Evolutionary conservation across 2,888 invertebrate genomes (phyloP), one percentile per base, ranked within the genome.

Genomic region (Ceramica pisi): DNA sequence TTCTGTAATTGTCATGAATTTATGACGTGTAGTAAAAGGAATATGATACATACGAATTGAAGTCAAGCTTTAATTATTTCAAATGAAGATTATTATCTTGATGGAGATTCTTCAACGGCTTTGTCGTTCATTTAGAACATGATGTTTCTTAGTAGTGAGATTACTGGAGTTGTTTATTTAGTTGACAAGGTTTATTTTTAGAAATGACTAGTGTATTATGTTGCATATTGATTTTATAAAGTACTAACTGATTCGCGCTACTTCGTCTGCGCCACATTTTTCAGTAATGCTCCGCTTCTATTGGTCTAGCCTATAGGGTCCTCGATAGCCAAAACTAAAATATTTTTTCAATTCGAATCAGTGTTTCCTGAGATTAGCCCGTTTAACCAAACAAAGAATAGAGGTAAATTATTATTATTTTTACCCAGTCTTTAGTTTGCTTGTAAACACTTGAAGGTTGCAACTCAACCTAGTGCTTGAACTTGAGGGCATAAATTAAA

Each of bases 51-150:
- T 46, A 66, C 55, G 65, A 59, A 62, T 65, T 75, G 60, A 48
- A 82, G 70, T 41, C 69, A 60, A 72, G 71, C 65, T 60, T 66
- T 59, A 67, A 71, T 80, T 71, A 62, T 71, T 76, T 78, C 44
- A 35, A 63, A 67, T 71, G 65, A 66, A 73, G 71, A 80, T 83
- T 70, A 69, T 69, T 66, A 72, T 70, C 75, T 67, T 61, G 57
- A 60, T 76, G 41, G 31, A 21, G 63, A 60, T 64, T 68, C 81
- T 64, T 62, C 44, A 31, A 53, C 44, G 35, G 44, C 31, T 57
- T 26, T 44, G 50, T 66, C 41, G 38, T 56, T 46, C 41, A 35
- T 46, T 63, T 59, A 48, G 70, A 48, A 38, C 48, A 12, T 21
- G 59, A 56, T 10, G 44, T 61, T 81, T 71, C 72, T 78, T 50